These are phyloP conservation scores for Ciconia stormi DNA, from an alignment of 2,113 vertebrate genomes.

Conservation along the genomic window DNA sequence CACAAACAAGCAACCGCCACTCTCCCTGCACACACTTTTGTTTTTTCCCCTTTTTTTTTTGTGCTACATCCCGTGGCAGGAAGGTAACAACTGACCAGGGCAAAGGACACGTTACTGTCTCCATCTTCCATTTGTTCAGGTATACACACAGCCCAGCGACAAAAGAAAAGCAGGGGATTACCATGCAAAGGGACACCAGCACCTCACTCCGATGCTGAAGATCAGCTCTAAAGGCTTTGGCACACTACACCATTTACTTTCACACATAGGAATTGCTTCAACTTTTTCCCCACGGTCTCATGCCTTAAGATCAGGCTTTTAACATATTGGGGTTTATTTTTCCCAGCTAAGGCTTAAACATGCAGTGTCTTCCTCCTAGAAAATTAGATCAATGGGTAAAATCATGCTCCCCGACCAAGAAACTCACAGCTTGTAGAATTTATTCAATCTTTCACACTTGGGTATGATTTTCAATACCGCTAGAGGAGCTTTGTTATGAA, in stretches of 20 bases:
- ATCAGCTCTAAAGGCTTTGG: background rate
- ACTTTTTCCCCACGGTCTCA: background rate
- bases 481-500: background rate
- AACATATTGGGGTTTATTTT: background rate
- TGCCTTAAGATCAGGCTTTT: background rate
- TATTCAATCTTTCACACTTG: background rate
- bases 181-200: background rate
- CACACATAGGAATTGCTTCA: background rate
- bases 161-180: background rate
- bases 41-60: accelerated
- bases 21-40: background rate
- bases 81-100: background rate
- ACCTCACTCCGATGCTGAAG: accelerated
- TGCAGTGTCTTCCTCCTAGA: background rate
- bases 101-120: background rate
- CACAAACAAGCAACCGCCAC: background rate
- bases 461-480: background rate
- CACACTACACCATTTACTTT: background rate
- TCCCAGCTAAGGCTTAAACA: background rate
- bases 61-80: background rate
- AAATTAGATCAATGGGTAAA: background rate
- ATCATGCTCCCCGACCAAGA: background rate
- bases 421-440: background rate
- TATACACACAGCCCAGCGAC: background rate
- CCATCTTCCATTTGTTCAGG: background rate